Percentiles rank a stretch among this genome's conserved stretches.
These are phyloP conservation scores for Apamea epomidion DNA, from an alignment of 2,888 invertebrate species.

Conservation along the genomic window DNA sequence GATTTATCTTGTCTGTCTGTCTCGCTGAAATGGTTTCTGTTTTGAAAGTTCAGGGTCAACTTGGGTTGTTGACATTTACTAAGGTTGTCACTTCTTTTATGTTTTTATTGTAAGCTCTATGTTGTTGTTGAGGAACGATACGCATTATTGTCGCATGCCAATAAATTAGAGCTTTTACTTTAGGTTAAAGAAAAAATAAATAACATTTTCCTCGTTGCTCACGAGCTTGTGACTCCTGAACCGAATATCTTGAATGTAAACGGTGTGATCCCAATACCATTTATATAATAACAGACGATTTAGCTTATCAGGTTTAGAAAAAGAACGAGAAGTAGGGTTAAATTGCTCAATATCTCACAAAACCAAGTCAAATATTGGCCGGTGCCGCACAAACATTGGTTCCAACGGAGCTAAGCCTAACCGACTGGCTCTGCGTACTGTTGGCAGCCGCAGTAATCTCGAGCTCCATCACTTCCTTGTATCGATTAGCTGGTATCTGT, in stretches of 20 bases:
- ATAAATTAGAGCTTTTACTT: not conserved
- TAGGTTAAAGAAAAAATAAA: conserved; percentile 2
- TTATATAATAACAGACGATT: conserved; percentile 10
- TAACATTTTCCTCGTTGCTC: conserved; percentile 14
- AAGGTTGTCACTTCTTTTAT: not conserved
- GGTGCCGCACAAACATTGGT: conserved; percentile 3
- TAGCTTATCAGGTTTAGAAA: not conserved
- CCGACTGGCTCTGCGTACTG: conserved; percentile 13
- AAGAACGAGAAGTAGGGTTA: not conserved
- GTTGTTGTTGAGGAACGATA: not conserved
- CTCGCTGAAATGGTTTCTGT: conserved; percentile 14
- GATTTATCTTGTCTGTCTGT: conserved; percentile 4
- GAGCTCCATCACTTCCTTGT: conserved; percentile 52
- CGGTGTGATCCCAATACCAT: conserved; percentile 12
- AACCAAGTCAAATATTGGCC: conserved; percentile 11
- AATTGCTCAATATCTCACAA: not conserved
- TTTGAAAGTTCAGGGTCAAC: not conserved
- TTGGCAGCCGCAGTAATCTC: conserved; percentile 58
- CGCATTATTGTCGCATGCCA: not conserved
- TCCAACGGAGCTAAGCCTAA: conserved; percentile 20
- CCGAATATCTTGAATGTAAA: conserved; percentile 28
- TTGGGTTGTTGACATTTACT: not conserved
- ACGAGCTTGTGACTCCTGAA: conserved; percentile 7
- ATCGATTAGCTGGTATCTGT: conserved; percentile 59
- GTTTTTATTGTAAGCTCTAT: not conserved